These are phyloP conservation scores for Thereuonema tuberculata DNA, from an alignment of 1,140 invertebrate genomes.

Conservation along the genomic window DNA sequence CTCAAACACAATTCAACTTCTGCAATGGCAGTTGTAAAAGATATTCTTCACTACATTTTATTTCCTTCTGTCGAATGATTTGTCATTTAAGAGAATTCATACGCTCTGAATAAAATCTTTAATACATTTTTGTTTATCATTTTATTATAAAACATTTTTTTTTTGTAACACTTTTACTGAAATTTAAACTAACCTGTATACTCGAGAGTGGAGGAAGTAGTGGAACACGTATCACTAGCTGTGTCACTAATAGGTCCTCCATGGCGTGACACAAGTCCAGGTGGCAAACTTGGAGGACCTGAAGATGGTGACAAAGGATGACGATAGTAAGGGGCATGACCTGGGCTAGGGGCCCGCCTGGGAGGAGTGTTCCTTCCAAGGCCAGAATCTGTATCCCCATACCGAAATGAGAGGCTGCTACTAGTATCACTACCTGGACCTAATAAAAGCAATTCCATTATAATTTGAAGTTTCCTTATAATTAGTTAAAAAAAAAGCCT, in stretches of 20 bases:
- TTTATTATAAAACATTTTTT: too few species aligned
- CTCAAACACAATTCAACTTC: too few species aligned
- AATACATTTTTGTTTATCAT: too few species aligned
- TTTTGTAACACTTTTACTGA: too few species aligned
- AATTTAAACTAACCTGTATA: constrained; percentile 47
- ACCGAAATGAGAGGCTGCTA: neutral
- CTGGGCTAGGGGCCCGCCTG: constrained; percentile 20
- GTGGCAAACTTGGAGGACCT: constrained; percentile 60
- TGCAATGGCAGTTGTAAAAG: too few species aligned
- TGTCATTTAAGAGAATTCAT: too few species aligned
- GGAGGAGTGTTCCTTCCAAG: constrained; percentile 25
- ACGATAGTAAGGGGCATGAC: constrained; percentile 17
- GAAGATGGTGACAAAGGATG: constrained; percentile 19
- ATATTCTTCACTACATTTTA: too few species aligned
- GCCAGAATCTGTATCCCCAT: constrained; percentile 20
- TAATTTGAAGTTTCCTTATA: neutral
- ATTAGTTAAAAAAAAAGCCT: too few species aligned
- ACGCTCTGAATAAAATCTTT: too few species aligned
- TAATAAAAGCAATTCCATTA: neutral
- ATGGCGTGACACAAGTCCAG: constrained; percentile 62
- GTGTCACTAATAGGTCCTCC: constrained; percentile 58
- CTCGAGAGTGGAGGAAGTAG: constrained; percentile 60
- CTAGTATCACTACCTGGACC: constrained; percentile 1
- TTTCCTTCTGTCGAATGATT: too few species aligned
- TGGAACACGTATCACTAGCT: constrained; percentile 68